These are phyloP conservation scores for Nettapus auritus DNA, from an alignment of 2,113 vertebrate genomes.

Conservation along the genomic window DNA sequence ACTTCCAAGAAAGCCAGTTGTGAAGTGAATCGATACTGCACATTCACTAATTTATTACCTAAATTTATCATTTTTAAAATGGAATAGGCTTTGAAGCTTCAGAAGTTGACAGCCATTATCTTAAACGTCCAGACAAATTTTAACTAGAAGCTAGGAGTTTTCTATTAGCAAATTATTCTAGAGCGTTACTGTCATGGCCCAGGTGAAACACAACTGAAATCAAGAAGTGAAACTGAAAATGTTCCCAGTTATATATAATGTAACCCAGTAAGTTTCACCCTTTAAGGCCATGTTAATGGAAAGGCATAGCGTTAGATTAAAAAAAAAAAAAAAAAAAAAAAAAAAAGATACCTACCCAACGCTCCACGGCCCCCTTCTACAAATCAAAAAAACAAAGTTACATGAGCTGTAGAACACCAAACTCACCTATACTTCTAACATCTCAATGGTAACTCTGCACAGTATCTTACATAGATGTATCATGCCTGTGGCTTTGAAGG, in stretches of 20 bases:
- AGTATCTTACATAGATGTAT: not conserved
- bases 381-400: slow-evolving; percentile 72
- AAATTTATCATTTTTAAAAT: not conserved
- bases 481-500: not conserved
- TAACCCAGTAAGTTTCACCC: slow-evolving; percentile 42
- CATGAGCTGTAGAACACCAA: slow-evolving; percentile 57
- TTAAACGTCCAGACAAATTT: not conserved
- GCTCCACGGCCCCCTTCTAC: slow-evolving; percentile 70
- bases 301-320: slow-evolving; percentile 12
- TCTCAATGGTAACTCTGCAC: slow-evolving; percentile 2
- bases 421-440: slow-evolving; percentile 41
- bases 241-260: slow-evolving; percentile 30
- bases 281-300: slow-evolving; percentile 51
- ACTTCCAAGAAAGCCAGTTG: slow-evolving; percentile 57
- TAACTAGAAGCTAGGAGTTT: not conserved
- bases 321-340: not conserved
- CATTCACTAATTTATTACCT: not conserved
- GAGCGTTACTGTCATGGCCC: slow-evolving; percentile 22
- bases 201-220: slow-evolving; percentile 62
- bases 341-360: slow-evolving; percentile 58
- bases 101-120: slow-evolving; percentile 42
- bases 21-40: not conserved
- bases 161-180: not conserved
- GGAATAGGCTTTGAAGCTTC: slow-evolving; percentile 24
- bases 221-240: slow-evolving; percentile 22